Evolutionary conservation across 2,797 vertebrate species (phyloP).

Genomic region (Rachycentron canadum): DNA sequence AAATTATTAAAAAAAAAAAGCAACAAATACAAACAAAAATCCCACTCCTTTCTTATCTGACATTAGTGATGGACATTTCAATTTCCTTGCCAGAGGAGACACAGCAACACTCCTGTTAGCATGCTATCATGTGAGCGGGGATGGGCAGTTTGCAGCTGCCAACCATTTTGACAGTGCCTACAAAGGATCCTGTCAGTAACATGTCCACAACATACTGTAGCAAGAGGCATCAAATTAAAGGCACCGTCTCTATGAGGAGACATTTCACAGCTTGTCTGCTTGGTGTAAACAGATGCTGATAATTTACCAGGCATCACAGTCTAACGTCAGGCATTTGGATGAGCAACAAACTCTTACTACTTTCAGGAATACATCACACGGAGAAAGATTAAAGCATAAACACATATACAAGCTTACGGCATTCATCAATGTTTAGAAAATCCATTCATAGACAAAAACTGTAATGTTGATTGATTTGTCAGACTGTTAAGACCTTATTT

Average conservation of each 20-base stretch:
- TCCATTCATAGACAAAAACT: slow-evolving; percentile 9
- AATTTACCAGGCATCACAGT: slow-evolving; percentile 26
- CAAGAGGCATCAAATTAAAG: slow-evolving; percentile 36
- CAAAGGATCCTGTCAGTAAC: slow-evolving; percentile 62
- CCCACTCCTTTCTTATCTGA: slow-evolving; percentile 26
- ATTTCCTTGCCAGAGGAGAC: slow-evolving; percentile 45
- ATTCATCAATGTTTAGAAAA: neutral
- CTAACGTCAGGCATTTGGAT: slow-evolving; percentile 10
- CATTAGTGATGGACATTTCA: slow-evolving; percentile 55
- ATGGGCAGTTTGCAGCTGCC: slow-evolving; percentile 42
- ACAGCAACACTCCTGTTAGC: slow-evolving; percentile 39
- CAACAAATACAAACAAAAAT: slow-evolving; percentile 34
- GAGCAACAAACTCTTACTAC: slow-evolving; percentile 18
- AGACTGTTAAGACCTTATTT: slow-evolving; percentile 8
- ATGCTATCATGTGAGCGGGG: slow-evolving; percentile 25
- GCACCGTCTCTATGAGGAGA: slow-evolving; percentile 16
- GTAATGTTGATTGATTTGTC: slow-evolving; percentile 27
- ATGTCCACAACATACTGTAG: slow-evolving; percentile 23
- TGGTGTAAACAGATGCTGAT: slow-evolving; percentile 46
- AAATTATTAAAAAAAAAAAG: slow-evolving; percentile 1
- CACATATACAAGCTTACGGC: neutral
- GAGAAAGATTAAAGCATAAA: neutral
- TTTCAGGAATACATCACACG: slow-evolving; percentile 16
- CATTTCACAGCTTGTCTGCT: slow-evolving; percentile 22
- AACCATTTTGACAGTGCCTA: slow-evolving; percentile 53